phyloP scores from a whole-genome alignment of 2,113 vertebrate species.

The Strix uralensis region DNA sequence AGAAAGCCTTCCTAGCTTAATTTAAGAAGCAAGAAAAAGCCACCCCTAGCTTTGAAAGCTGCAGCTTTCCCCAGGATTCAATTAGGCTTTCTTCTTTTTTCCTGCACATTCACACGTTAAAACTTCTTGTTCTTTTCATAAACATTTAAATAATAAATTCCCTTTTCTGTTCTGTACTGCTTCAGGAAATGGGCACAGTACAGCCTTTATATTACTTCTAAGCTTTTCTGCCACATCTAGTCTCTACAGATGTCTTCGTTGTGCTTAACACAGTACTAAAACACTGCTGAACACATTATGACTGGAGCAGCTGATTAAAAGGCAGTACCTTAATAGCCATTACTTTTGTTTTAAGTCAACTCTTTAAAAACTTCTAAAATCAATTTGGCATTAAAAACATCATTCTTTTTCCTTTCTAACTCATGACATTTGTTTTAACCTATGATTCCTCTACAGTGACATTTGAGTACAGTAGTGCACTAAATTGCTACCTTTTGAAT shows the following conservation, averaged over 20 bases:
- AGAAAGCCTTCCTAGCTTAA: background rate
- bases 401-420: background rate
- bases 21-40: background rate
- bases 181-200: background rate
- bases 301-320: background rate
- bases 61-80: background rate
- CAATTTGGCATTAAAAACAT: background rate
- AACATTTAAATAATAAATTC: constrained; percentile 61
- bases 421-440: background rate
- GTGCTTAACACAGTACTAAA: background rate
- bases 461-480: background rate
- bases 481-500: background rate
- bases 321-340: background rate
- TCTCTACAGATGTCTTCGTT: background rate
- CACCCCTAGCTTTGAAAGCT: background rate
- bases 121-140: constrained; percentile 28
- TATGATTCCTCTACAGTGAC: background rate
- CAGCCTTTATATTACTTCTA: background rate
- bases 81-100: background rate
- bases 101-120: constrained; percentile 16
- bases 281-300: background rate
- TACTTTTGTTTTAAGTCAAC: background rate
- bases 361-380: background rate
- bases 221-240: background rate
- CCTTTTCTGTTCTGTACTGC: background rate